Percentiles rank a stretch among this genome's conserved stretches.
Evolutionary conservation across 2,888 invertebrate genomes (phyloP).

Genomic region (Polietes domitor): DNA sequence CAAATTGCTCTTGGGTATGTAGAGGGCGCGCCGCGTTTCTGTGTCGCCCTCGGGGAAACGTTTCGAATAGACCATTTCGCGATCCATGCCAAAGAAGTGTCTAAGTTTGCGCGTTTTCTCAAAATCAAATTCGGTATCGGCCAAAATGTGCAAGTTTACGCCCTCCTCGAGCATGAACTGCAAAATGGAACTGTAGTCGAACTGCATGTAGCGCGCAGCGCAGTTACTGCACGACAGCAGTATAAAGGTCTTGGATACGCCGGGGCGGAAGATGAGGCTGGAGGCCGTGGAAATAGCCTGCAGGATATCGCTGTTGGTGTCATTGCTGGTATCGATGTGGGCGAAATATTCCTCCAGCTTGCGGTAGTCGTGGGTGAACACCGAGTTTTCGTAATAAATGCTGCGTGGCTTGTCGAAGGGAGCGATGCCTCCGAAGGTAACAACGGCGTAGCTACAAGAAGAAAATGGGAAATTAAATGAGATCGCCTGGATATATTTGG

Average conservation of each 20-base stretch:
- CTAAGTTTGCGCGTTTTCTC: conserved; percentile 87
- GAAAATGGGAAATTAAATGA: not conserved
- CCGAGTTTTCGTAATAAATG: conserved; percentile 86
- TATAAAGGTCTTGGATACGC: conserved; percentile 91
- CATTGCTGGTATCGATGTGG: conserved; percentile 85
- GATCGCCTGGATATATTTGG: not conserved
- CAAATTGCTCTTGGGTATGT: conserved; percentile 87
- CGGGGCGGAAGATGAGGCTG: conserved; percentile 89
- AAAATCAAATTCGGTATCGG: conserved; percentile 90
- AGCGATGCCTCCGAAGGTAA: conserved; percentile 90
- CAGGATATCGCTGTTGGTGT: conserved; percentile 86
- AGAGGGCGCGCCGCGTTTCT: conserved; percentile 87
- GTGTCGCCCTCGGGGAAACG: conserved; percentile 89
- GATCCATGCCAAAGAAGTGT: conserved; percentile 91
- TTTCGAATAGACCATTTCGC: conserved; percentile 88
- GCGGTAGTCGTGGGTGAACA: conserved; percentile 84
- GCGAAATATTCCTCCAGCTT: conserved; percentile 86
- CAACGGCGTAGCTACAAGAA: conserved; percentile 87
- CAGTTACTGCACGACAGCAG: conserved; percentile 91
- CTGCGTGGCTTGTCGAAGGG: conserved; percentile 88
- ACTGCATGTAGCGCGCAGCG: conserved; percentile 86
- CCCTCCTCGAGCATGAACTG: conserved; percentile 91
- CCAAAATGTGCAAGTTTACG: conserved; percentile 90
- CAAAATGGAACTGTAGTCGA: conserved; percentile 91
- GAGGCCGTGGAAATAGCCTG: conserved; percentile 88